phyloP scores from a whole-genome alignment of 2,113 vertebrate genomes.

The Chascanopsetta lugubris region DNA sequence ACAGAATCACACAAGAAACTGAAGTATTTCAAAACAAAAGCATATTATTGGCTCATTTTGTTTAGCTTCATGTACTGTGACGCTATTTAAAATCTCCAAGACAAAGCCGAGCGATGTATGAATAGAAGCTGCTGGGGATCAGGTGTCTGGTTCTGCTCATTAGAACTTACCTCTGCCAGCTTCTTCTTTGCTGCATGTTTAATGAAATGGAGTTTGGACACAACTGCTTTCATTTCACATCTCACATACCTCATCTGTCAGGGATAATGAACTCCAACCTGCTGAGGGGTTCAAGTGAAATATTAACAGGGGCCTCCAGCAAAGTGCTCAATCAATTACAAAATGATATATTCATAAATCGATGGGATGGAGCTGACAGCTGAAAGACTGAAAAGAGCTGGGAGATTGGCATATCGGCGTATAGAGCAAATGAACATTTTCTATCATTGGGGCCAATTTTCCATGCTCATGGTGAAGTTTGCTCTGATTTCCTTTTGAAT shows the following conservation, averaged over 20 bases:
- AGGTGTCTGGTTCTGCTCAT: constrained; percentile 47
- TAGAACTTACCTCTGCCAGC: constrained; percentile 47
- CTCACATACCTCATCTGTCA: constrained; percentile 58
- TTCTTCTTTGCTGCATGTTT: constrained; percentile 55
- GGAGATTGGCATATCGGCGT: constrained; percentile 43
- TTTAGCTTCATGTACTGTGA: too few relatives aligned
- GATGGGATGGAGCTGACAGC: constrained; percentile 48
- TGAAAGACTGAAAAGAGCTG: constrained; percentile 47
- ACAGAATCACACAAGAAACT: too few relatives aligned
- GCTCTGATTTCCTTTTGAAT: constrained; percentile 14
- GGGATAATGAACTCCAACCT: constrained; percentile 68
- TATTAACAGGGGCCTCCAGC: constrained; percentile 69
- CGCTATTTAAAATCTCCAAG: too few relatives aligned
- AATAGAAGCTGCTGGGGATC: constrained; percentile 33
- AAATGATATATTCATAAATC: constrained; percentile 70
- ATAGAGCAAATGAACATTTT: constrained; percentile 35
- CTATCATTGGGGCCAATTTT: constrained; percentile 8
- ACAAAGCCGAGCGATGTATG: constrained; percentile 21
- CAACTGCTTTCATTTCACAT: constrained; percentile 60
- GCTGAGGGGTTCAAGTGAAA: constrained; percentile 73
- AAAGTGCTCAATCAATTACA: constrained; percentile 66
- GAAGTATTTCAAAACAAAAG: too few relatives aligned
- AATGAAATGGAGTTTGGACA: constrained; percentile 52
- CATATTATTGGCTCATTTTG: too few relatives aligned
- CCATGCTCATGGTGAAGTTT: neutral